Evolutionary conservation across 2,113 vertebrate species (phyloP).

Genomic region (Elachura formosa): DNA sequence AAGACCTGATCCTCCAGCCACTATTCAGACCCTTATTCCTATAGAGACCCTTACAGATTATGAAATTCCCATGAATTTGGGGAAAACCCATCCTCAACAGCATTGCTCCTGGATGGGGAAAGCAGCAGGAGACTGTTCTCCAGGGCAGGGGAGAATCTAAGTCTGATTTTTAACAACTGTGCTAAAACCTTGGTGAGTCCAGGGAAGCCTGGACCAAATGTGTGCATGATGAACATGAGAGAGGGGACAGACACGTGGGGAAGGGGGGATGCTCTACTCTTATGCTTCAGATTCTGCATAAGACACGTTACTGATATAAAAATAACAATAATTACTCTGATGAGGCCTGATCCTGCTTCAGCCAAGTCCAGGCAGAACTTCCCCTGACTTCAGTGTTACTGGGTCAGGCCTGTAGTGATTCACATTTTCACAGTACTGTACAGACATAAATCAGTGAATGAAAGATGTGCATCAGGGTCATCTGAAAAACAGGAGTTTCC

Average conservation of each 20-base stretch:
- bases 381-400: neutral
- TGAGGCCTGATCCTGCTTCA: neutral
- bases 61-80: neutral
- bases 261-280: neutral
- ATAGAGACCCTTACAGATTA: neutral
- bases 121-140: neutral
- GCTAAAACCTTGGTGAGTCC: conserved; percentile 18
- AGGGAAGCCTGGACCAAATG: neutral
- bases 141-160: neutral
- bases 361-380: neutral
- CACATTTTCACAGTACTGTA: neutral
- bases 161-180: neutral
- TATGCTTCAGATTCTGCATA: neutral
- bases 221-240: neutral
- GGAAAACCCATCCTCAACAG: neutral
- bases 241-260: neutral
- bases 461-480: neutral
- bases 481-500: neutral
- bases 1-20: neutral
- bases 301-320: conserved; percentile 28
- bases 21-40: neutral
- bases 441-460: neutral
- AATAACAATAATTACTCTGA: conserved; percentile 31
- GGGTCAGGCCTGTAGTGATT: neutral
- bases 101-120: neutral